Evolutionary conservation across 2,113 vertebrate species (phyloP), one percentile per base, ranked within the genome.

Genomic region (Odontophorus gujanensis): DNA sequence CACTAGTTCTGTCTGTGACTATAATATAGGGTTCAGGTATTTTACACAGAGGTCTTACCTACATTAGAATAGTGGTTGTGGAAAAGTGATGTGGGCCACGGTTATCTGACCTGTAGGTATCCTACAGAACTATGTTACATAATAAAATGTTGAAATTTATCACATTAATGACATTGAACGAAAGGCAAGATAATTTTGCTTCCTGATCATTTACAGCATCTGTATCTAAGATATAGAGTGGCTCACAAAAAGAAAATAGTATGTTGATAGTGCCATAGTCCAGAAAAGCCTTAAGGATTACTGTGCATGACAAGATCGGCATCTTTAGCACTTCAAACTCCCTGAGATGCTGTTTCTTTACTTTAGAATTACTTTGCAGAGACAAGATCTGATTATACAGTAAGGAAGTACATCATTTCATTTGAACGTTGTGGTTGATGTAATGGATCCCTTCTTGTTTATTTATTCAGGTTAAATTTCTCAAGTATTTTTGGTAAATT

Each of bases 321-420:
- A 68, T 89, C 81, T 89, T 74, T 59, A 89, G 51, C 34, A 50
- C 69, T 93, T 90, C 65, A 90, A 0, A 78, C 51, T 81, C 38
- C 84, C 63, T 82, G 88, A 72, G 76, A 85, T 48, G 61, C 86
- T 86, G 77, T 92, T 84, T 86, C 18, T 51, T 90, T 89, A 84
- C 8, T 6, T 93, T 90, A 77, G 51, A 81, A 84, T 28, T 53
- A 53, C 51, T 28, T 53, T 28, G 16, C 15, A 53, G 51, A 57
- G 61, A 89, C 81, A 21, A 78, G 57, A 78, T 81, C 77, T 78
- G 75, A 87, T 90, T 61, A 79, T 45, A 38, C 47, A 43, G 47
- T 74, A 79, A 93, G 47, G 61, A 81, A 81, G 67, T 71, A 38
- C 28, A 5, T 90, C 74, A 91, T 95, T 89, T 63, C 81, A 88